Evolutionary conservation across 2,888 invertebrate species (phyloP).

Genomic region (Acanthococcus lagerstroemiae): DNA sequence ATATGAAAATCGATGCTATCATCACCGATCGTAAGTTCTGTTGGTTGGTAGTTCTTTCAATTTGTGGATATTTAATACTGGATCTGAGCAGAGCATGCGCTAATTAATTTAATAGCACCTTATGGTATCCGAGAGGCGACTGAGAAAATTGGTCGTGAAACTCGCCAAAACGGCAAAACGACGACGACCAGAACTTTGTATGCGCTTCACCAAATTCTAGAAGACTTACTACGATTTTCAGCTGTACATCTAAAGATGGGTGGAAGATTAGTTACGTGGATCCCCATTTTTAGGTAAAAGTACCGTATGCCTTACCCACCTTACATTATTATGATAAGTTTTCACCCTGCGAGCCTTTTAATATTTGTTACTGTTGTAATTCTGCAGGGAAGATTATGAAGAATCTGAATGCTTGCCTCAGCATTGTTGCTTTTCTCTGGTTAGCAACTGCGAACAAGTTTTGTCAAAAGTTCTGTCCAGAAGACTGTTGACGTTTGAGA

Average conservation of each 20-base stretch:
- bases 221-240: slow-evolving; percentile 75
- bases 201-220: slow-evolving; percentile 66
- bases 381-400: slow-evolving; percentile 55
- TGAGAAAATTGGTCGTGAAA: slow-evolving; percentile 59
- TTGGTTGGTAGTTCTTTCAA: neutral
- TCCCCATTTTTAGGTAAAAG: slow-evolving; percentile 78
- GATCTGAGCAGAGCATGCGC: slow-evolving; percentile 7
- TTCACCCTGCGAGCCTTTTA: too few species aligned
- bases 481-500: slow-evolving; percentile 75
- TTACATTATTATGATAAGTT: too few species aligned
- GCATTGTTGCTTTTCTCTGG: slow-evolving; percentile 65
- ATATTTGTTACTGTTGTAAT: neutral
- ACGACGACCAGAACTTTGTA: slow-evolving; percentile 82
- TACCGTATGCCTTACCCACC: too few species aligned
- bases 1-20: slow-evolving; percentile 73
- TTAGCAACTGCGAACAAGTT: slow-evolving; percentile 81
- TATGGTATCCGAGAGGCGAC: slow-evolving; percentile 95
- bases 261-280: slow-evolving; percentile 88
- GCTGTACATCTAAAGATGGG: slow-evolving; percentile 62
- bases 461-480: slow-evolving; percentile 71
- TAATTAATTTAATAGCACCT: slow-evolving; percentile 64
- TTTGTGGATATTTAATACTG: neutral
- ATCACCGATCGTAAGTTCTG: slow-evolving; percentile 74
- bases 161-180: too few species aligned
- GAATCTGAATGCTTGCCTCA: slow-evolving; percentile 59